Percentiles rank a stretch among this genome's conserved stretches.
Evolutionary conservation across 2,797 vertebrate species (phyloP).

Genomic region (Eidolon dupreanum): DNA sequence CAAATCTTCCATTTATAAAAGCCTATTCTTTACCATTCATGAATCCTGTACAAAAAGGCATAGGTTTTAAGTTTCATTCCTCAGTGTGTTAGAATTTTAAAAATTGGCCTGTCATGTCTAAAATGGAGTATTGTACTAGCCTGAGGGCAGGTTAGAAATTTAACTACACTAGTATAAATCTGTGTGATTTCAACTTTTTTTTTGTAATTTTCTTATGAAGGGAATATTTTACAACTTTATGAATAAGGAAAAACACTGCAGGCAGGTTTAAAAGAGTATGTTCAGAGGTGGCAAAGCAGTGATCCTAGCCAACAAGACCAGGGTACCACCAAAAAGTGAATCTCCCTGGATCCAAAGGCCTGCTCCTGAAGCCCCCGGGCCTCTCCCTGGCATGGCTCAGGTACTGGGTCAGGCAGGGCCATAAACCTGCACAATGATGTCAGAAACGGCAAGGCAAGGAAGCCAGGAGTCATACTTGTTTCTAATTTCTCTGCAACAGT

Average conservation of each 20-base stretch:
- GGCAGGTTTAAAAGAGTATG: background rate
- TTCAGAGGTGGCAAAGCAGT: background rate
- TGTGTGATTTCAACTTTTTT: background rate
- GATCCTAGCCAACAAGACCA: background rate
- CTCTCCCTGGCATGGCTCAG: background rate
- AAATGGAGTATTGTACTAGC: background rate
- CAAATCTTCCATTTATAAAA: background rate
- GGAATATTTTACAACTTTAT: background rate
- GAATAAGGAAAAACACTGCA: background rate
- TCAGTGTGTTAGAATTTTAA: background rate
- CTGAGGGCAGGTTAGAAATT: background rate
- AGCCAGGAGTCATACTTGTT: background rate
- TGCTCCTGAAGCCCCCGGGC: background rate
- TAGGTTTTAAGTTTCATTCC: background rate
- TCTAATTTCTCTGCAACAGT: background rate
- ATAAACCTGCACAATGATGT: background rate
- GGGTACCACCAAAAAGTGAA: background rate
- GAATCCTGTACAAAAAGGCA: background rate
- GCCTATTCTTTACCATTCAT: background rate
- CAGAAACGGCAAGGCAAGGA: background rate
- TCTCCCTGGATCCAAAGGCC: background rate
- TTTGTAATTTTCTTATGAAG: background rate
- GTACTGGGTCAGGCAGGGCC: background rate
- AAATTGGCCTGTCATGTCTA: background rate
- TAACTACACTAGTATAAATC: background rate